Evolutionary conservation across 2,888 invertebrate genomes (phyloP).

Genomic region (Habroteleia sp.): DNA sequence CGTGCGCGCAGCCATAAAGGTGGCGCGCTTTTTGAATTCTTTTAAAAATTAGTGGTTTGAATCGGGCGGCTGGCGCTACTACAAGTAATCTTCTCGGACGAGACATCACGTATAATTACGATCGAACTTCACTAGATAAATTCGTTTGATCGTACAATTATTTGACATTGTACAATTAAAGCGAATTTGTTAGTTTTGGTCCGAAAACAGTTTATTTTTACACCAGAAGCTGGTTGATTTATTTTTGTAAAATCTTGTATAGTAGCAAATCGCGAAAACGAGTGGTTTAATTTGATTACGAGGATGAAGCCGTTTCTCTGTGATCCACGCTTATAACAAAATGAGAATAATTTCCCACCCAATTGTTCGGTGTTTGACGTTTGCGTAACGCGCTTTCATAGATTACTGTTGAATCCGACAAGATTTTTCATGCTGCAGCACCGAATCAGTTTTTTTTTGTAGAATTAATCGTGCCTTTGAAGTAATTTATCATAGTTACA

Average conservation of each 20-base stretch:
- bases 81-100: too few relatives aligned
- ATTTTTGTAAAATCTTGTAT: conserved; percentile 42
- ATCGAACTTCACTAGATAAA: too few relatives aligned
- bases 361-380: conserved; percentile 8
- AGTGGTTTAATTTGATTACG: conserved; percentile 1
- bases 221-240: conserved; percentile 16
- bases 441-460: conserved; percentile 18
- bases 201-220: too few relatives aligned
- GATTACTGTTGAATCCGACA: conserved; percentile 10
- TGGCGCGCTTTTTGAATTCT: too few relatives aligned
- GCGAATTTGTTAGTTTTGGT: too few relatives aligned
- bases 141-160: too few relatives aligned
- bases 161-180: too few relatives aligned
- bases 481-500: conserved; percentile 22
- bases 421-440: conserved; percentile 11
- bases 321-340: conserved; percentile 9
- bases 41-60: too few relatives aligned
- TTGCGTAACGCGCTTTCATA: conserved; percentile 38
- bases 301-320: conserved; percentile 7
- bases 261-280: neutral
- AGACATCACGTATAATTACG: too few relatives aligned
- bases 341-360: conserved; percentile 8
- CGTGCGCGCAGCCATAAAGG: too few relatives aligned
- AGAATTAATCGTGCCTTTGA: conserved; percentile 46
- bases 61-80: too few relatives aligned